Percentiles rank a stretch among this genome's conserved stretches.
These are phyloP conservation scores for Danio choprae DNA, from an alignment of 2,797 vertebrate genomes.

Conservation along the genomic window DNA sequence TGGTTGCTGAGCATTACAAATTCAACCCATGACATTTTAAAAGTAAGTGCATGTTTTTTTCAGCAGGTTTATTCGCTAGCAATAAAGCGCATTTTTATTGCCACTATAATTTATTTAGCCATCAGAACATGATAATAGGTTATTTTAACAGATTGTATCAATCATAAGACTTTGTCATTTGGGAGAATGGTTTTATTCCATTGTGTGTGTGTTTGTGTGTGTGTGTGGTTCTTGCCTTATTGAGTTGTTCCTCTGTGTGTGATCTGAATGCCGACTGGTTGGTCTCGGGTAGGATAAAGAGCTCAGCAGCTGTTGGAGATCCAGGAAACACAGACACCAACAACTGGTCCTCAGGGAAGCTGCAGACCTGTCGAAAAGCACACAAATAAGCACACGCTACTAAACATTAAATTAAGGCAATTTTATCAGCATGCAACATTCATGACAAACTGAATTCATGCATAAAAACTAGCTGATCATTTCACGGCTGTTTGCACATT, in stretches of 20 bases:
- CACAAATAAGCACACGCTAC: conserved; percentile 9
- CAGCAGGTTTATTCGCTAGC: conserved; percentile 31
- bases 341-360: conserved; percentile 86
- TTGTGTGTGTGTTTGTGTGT: neutral
- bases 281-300: conserved; percentile 90
- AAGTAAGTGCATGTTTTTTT: conserved; percentile 26
- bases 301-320: conserved; percentile 91
- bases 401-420: conserved; percentile 3
- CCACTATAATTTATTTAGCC: conserved; percentile 23
- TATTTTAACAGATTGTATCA: conserved; percentile 31
- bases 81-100: conserved; percentile 36
- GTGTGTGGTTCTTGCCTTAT: conserved; percentile 77
- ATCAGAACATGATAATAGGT: conserved; percentile 26
- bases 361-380: conserved; percentile 80
- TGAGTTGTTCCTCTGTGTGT: conserved; percentile 82
- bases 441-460: neutral
- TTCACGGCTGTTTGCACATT: conserved; percentile 30
- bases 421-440: conserved; percentile 16
- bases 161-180: conserved; percentile 29
- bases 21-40: conserved; percentile 36
- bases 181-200: neutral
- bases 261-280: conserved; percentile 85
- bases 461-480: conserved; percentile 37
- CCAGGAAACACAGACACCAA: conserved; percentile 92
- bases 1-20: conserved; percentile 27